These are phyloP conservation scores for Seladonia tumulorum DNA, from an alignment of 2,888 invertebrate species.

Conservation along the genomic window DNA sequence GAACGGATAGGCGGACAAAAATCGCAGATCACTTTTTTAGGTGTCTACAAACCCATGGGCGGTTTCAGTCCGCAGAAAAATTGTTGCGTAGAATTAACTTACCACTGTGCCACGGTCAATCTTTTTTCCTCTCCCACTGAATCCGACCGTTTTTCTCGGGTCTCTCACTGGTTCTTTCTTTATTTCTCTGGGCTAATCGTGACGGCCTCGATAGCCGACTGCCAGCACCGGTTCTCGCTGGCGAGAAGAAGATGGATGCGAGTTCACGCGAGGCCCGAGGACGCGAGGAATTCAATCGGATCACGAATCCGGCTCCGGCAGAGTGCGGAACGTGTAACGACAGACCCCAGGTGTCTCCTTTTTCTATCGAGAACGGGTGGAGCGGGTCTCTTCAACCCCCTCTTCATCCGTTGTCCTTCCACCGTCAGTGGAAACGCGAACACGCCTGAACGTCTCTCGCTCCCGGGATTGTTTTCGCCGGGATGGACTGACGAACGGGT, in stretches of 20 bases:
- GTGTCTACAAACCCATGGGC: too few species aligned
- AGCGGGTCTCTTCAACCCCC: neutral
- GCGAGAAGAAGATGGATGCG: slow-evolving; percentile 9
- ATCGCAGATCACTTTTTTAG: neutral
- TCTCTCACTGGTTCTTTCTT: neutral
- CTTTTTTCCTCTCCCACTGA: neutral
- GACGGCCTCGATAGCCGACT: neutral
- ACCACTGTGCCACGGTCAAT: neutral
- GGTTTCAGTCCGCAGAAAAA: too few species aligned
- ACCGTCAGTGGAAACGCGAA: slow-evolving; percentile 22
- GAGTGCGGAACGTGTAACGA: slow-evolving; percentile 46
- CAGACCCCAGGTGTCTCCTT: slow-evolving; percentile 52
- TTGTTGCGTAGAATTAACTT: too few species aligned
- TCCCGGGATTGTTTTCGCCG: slow-evolving; percentile 43
- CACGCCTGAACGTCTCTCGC: neutral
- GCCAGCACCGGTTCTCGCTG: neutral
- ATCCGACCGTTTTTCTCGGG: neutral
- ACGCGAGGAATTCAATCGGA: slow-evolving; percentile 38
- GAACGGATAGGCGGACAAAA: neutral
- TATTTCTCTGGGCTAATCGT: slow-evolving; percentile 30
- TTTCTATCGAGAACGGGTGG: slow-evolving; percentile 12
- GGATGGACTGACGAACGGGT: slow-evolving; percentile 41
- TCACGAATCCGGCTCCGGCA: slow-evolving; percentile 42
- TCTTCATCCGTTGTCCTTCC: neutral
- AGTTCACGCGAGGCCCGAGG: neutral